phyloP scores from a whole-genome alignment of 2,888 invertebrate species.

The Pharmacophagus antenor region DNA sequence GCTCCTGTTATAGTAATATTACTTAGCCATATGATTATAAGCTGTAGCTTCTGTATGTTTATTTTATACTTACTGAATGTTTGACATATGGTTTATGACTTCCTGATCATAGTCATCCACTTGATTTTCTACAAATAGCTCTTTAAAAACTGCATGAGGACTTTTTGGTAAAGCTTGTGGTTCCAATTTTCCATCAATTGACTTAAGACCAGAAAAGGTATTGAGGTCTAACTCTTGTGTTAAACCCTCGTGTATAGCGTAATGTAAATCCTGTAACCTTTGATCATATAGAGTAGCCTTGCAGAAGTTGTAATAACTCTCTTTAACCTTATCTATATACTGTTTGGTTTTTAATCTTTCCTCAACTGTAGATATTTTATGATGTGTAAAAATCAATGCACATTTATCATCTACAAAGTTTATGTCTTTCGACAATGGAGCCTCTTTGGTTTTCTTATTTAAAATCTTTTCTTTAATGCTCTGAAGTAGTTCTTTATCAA shows the following conservation, averaged over 20 bases:
- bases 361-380: slow-evolving; percentile 56
- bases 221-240: slow-evolving; percentile 65
- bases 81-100: slow-evolving; percentile 61
- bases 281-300: slow-evolving; percentile 73
- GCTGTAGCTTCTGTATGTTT: slow-evolving; percentile 28
- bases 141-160: slow-evolving; percentile 71
- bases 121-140: slow-evolving; percentile 67
- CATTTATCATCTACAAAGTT: slow-evolving; percentile 68
- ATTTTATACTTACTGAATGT: slow-evolving; percentile 66
- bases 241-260: slow-evolving; percentile 74
- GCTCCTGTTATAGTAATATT: background rate
- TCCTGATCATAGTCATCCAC: slow-evolving; percentile 70
- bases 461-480: slow-evolving; percentile 68
- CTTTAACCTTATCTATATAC: slow-evolving; percentile 64
- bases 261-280: slow-evolving; percentile 66
- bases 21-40: too few species aligned
- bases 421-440: slow-evolving; percentile 40
- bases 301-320: slow-evolving; percentile 75
- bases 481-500: slow-evolving; percentile 67
- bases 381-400: slow-evolving; percentile 65
- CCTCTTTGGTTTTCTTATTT: slow-evolving; percentile 46
- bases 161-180: slow-evolving; percentile 50
- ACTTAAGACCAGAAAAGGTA: slow-evolving; percentile 31
- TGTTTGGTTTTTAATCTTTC: slow-evolving; percentile 61
- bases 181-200: slow-evolving; percentile 35